A percentile compares a stretch with the other conserved stretches of the same genome.
These are phyloP conservation scores for Xestia ashworthii DNA, from an alignment of 2,888 invertebrate genomes.

Conservation along the genomic window DNA sequence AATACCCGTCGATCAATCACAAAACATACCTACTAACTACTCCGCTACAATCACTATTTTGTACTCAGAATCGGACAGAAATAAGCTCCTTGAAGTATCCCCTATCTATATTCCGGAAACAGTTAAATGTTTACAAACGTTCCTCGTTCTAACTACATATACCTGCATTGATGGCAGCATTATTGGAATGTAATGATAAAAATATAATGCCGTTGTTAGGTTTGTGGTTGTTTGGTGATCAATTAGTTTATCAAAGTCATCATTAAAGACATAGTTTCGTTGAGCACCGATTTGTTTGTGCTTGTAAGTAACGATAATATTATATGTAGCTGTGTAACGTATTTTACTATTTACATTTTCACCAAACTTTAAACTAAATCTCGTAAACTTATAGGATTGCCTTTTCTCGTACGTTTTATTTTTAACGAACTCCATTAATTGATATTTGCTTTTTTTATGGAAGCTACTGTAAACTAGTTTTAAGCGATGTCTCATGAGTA, in stretches of 20 bases:
- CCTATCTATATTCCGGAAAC: neutral
- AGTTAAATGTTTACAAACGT: neutral
- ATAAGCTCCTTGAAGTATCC: slow-evolving; percentile 12
- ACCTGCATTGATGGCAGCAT: neutral
- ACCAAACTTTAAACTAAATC: neutral
- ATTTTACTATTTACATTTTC: neutral
- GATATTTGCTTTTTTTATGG: neutral
- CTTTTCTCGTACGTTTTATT: neutral
- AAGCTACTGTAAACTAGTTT: slow-evolving; percentile 20
- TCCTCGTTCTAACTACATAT: neutral
- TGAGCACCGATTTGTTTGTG: neutral
- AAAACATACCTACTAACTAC: neutral
- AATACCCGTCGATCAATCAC: neutral
- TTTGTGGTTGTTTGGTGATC: slow-evolving; percentile 1
- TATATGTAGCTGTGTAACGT: too few relatives aligned
- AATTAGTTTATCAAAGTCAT: slow-evolving; percentile 6
- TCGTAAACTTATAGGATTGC: neutral
- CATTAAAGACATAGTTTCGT: neutral
- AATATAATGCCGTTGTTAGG: neutral
- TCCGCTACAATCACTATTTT: too few relatives aligned
- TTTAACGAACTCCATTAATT: neutral
- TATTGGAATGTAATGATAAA: neutral
- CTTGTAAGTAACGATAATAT: neutral
- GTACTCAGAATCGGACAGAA: neutral
- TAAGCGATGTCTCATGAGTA: slow-evolving; percentile 1